A percentile compares a stretch with the other conserved stretches of the same genome.
These are phyloP conservation scores for Eulemur coronatus DNA, from an alignment of 2,797 vertebrate species.

Conservation along the genomic window DNA sequence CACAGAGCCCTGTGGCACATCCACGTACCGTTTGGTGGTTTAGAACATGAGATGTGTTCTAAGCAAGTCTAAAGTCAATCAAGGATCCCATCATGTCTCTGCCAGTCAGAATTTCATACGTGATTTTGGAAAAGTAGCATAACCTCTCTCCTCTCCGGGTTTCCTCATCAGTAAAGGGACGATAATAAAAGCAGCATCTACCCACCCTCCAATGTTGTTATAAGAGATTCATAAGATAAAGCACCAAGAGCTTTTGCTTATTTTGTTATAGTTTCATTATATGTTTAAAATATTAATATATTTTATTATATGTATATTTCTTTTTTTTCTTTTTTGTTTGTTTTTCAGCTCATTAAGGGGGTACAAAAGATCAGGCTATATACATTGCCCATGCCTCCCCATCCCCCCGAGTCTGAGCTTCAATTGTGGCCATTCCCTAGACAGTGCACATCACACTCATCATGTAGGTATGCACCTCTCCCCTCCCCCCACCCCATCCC, in stretches of 20 bases:
- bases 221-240: background rate
- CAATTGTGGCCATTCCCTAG: too few species aligned
- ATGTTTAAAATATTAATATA: background rate
- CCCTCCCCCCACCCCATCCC: too few species aligned
- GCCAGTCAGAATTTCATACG: background rate
- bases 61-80: background rate
- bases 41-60: background rate
- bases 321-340: too few species aligned
- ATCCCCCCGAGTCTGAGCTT: too few species aligned
- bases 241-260: background rate
- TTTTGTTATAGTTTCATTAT: background rate
- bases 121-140: background rate
- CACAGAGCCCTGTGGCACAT: background rate
- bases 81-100: background rate
- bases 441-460: too few species aligned
- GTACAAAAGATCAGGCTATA: too few species aligned
- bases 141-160: background rate
- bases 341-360: too few species aligned
- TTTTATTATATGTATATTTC: background rate
- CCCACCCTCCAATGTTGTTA: accelerated
- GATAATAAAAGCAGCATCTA: background rate
- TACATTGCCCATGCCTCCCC: too few species aligned
- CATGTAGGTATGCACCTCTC: too few species aligned
- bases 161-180: background rate
- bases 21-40: background rate